Conservation (phyloP, 2,888 invertebrate genomes). For the Melolontha melolontha region DNA sequence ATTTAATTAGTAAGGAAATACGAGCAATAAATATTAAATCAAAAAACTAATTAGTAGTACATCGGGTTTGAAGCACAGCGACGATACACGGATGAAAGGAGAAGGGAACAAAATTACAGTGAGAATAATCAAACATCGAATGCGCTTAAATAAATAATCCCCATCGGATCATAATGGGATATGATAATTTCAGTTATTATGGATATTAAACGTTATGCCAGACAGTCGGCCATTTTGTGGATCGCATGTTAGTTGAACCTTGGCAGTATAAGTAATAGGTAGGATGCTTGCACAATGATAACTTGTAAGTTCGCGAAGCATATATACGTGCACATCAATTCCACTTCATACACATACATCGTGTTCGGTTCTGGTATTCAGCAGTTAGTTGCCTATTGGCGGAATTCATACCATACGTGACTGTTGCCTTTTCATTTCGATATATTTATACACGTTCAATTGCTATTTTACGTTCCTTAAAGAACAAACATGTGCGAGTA, state of each 20-base stretch:
- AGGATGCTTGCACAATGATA: constrained; percentile 55
- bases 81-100: background rate
- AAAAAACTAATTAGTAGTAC: constrained; percentile 47
- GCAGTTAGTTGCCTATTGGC: constrained; percentile 36
- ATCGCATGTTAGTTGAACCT: constrained; percentile 53
- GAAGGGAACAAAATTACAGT: constrained; percentile 45
- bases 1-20: constrained; percentile 38
- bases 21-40: constrained; percentile 45
- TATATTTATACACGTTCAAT: constrained; percentile 34
- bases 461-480: constrained; percentile 33
- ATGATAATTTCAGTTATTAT: constrained; percentile 57
- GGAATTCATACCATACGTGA: constrained; percentile 31
- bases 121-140: constrained; percentile 52
- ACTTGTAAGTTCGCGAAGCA: constrained; percentile 50
- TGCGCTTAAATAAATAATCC: constrained; percentile 57
- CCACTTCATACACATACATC: constrained; percentile 30
- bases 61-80: constrained; percentile 9
- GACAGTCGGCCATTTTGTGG: constrained; percentile 53
- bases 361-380: constrained; percentile 25
- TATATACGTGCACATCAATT: constrained; percentile 46
- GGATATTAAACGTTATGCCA: constrained; percentile 54
- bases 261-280: constrained; percentile 55
- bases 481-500: constrained; percentile 38
- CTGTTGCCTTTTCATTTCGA: constrained; percentile 31
- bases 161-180: constrained; percentile 55